Conservation (phyloP, 2,797 vertebrate species). For the Tinamus major region DNA sequence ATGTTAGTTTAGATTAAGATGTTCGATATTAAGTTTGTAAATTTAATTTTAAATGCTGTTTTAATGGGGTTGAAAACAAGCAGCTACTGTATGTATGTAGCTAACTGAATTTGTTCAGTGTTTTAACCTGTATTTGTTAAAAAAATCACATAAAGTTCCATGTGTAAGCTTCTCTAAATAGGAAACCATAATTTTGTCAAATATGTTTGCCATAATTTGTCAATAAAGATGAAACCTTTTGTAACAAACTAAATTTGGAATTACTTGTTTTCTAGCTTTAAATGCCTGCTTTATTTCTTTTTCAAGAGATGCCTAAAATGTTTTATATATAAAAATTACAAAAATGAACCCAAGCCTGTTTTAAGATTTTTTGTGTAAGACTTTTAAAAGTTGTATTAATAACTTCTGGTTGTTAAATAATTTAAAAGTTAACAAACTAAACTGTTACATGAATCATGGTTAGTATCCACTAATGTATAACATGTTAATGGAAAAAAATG, state of each 20-base stretch:
- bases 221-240: slow-evolving; percentile 90
- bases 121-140: slow-evolving; percentile 99
- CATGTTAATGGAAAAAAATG: slow-evolving; percentile 90
- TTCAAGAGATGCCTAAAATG: slow-evolving; percentile 90
- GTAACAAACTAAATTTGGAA: slow-evolving; percentile 91
- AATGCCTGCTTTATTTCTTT: slow-evolving; percentile 91
- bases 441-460: slow-evolving; percentile 91
- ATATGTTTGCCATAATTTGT: slow-evolving; percentile 91
- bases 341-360: slow-evolving; percentile 89
- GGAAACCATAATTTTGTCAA: slow-evolving; percentile 92
- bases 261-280: slow-evolving; percentile 90
- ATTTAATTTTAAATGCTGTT: slow-evolving; percentile 91
- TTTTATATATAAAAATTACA: slow-evolving; percentile 89
- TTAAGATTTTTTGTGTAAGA: slow-evolving; percentile 90
- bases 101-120: slow-evolving; percentile 97
- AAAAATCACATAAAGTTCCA: slow-evolving; percentile 91
- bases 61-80: slow-evolving; percentile 88
- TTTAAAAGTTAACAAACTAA: slow-evolving; percentile 92
- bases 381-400: slow-evolving; percentile 91
- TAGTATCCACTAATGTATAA: slow-evolving; percentile 91
- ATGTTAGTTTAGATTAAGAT: slow-evolving; percentile 88
- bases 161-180: slow-evolving; percentile 99
- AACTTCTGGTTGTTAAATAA: slow-evolving; percentile 92
- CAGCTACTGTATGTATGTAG: slow-evolving; percentile 92
- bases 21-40: slow-evolving; percentile 92